Conservation (phyloP, 2,888 invertebrate genomes). For the Germaria angustata region DNA sequence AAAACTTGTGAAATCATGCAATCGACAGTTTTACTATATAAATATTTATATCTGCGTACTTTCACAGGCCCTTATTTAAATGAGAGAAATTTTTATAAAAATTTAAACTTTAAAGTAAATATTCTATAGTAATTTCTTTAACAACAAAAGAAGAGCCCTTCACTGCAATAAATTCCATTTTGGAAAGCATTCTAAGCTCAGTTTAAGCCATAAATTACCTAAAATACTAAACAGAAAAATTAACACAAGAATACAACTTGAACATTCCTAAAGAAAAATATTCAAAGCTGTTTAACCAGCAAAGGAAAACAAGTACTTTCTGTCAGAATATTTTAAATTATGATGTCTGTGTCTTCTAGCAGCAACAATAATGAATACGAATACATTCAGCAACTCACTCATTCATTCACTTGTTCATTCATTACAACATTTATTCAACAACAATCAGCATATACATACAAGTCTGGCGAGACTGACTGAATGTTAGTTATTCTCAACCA, state of each 20-base stretch:
- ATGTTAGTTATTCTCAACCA: conserved; percentile 52
- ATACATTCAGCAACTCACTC: neutral
- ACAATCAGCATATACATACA: neutral
- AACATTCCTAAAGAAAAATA: conserved; percentile 6
- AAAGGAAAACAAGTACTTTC: conserved; percentile 45
- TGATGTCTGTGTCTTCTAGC: conserved; percentile 33
- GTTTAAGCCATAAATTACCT: conserved; percentile 30
- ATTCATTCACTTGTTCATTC: conserved; percentile 40
- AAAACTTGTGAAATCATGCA: neutral
- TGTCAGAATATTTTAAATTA: conserved; percentile 54
- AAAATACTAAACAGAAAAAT: neutral
- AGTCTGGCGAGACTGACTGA: conserved; percentile 32
- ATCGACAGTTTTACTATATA: no score
- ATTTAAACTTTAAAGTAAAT: neutral
- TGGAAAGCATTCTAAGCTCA: conserved; percentile 7
- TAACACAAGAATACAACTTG: neutral
- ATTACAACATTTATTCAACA: conserved; percentile 3
- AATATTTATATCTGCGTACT: no score
- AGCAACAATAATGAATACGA: conserved; percentile 28
- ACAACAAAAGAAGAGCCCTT: neutral
- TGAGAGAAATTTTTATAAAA: neutral
- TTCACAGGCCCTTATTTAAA: neutral
- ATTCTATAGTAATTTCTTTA: neutral
- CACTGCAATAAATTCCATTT: conserved; percentile 1
- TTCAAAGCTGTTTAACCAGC: neutral